A percentile compares a stretch with the other conserved stretches of the same genome.
Evolutionary conservation across 2,888 invertebrate genomes (phyloP).

Genomic region (Myopa testacea): DNA sequence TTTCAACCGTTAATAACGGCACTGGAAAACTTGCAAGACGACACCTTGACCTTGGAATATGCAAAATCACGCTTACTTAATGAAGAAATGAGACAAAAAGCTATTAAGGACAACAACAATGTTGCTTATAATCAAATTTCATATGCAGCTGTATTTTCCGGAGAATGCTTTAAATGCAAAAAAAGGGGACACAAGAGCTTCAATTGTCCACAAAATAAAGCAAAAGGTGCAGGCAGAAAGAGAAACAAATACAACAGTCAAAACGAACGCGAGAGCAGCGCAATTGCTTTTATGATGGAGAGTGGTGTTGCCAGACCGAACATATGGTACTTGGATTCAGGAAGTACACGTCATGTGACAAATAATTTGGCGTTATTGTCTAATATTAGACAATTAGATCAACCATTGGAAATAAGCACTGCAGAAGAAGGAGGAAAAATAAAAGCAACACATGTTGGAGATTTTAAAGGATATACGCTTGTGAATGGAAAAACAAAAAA

Average conservation of each 20-base stretch:
- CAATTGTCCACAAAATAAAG: conserved; percentile 33
- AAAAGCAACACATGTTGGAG: too few relatives aligned
- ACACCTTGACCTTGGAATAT: conserved; percentile 36
- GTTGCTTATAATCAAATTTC: too few relatives aligned
- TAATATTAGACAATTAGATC: background rate
- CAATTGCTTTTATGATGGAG: conserved; percentile 24
- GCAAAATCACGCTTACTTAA: conserved; percentile 39
- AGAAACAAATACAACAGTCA: too few relatives aligned
- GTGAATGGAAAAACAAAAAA: too few relatives aligned
- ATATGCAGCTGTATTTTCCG: too few relatives aligned
- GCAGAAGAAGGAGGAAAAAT: too few relatives aligned
- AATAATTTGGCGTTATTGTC: conserved; percentile 14
- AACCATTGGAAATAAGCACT: too few relatives aligned
- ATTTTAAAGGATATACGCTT: too few relatives aligned
- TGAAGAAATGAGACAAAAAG: conserved; percentile 38
- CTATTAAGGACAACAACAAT: conserved; percentile 10
- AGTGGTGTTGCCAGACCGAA: conserved; percentile 12
- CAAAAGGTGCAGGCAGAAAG: background rate
- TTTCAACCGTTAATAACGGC: conserved; percentile 41
- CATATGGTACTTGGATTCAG: conserved; percentile 16
- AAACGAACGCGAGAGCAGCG: background rate
- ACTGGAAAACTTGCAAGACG: conserved; percentile 42
- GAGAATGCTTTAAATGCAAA: conserved; percentile 23
- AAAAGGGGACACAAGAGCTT: conserved; percentile 37
- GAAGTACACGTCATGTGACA: conserved; percentile 30